Base-by-base conservation (phyloP, 2,888 invertebrate species). In the Volucella bombylans region DNA sequence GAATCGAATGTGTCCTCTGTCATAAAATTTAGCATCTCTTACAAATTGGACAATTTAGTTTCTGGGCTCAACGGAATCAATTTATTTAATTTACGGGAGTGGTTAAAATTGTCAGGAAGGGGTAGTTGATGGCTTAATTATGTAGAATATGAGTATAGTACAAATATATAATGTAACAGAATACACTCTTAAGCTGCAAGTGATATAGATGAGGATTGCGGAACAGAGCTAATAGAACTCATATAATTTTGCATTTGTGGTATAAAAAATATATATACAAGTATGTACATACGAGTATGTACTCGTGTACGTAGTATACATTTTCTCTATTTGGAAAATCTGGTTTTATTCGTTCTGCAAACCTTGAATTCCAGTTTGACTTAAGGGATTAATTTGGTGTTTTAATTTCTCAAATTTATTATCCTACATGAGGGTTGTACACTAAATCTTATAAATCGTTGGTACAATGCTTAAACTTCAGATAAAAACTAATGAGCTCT, bases 21-120 rank as follows among this genome's bases (percentile, higher is more conserved):
- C 67, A 45, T 76, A 67, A 76, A 76, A 68, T 52, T 39, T 43
- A 67, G 67, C 67, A 59, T 67, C 59, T 76, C 52, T 45, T 76
- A 38, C 59, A 76, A 76, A 76, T 76, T 76, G 76, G 67, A 76
- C 61, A 67, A 67, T 59, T 49, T 52, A 59, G 43, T 52, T 76
- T 76, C 67, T 52, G 59, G 50, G 59, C 49, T 67, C 52, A 23
- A 59, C 38, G 67, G 59, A 76, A 76, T 76, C 76, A 76, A 68
- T 76, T 76, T 76, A 67, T 76, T 76, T 76, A 57, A 52, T 59
- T 67, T 43, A 41, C 31, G 14, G 14, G 43, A 18, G 23, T 39
- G 71, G 52, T 52, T 61, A 10, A 39, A 52, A 72, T 43, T 43
- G 9, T 18, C 18, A 43, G 45, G 4, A 14, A 59, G 14, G 65